These are phyloP conservation scores for Allobates femoralis DNA, from an alignment of 2,797 vertebrate species.

Conservation along the genomic window DNA sequence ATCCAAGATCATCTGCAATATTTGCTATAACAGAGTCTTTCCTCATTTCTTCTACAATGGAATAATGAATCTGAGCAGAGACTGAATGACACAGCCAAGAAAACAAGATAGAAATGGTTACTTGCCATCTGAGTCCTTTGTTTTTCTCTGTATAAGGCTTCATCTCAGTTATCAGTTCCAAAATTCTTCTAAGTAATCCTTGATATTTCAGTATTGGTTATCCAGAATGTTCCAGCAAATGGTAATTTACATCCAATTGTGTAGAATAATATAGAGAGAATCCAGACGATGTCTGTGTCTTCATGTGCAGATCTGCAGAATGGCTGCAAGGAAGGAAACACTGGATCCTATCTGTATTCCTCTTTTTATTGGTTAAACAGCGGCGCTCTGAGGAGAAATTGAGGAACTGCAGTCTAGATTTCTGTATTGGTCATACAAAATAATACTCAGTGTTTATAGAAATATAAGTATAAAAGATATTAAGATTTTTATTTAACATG, in stretches of 20 bases:
- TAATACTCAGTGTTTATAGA: neutral
- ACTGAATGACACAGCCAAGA: slow-evolving; percentile 31
- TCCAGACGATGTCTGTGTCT: slow-evolving; percentile 9
- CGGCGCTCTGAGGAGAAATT: slow-evolving; percentile 63
- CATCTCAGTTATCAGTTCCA: slow-evolving; percentile 69
- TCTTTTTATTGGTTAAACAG: slow-evolving; percentile 59
- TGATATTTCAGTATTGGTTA: slow-evolving; percentile 69
- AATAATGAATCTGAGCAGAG: slow-evolving; percentile 51
- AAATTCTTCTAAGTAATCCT: slow-evolving; percentile 81
- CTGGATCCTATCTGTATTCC: slow-evolving; percentile 19
- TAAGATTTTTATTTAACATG: neutral
- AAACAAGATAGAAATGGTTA: slow-evolving; percentile 14
- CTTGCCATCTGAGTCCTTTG: slow-evolving; percentile 41
- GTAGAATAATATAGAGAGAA: neutral
- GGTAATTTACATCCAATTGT: neutral
- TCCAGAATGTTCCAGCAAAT: neutral
- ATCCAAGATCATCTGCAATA: slow-evolving; percentile 74
- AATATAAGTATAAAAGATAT: neutral
- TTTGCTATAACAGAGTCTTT: slow-evolving; percentile 58
- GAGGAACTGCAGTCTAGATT: slow-evolving; percentile 59
- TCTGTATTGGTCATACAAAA: neutral
- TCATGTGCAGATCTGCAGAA: slow-evolving; percentile 25
- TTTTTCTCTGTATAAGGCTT: neutral
- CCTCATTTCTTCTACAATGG: slow-evolving; percentile 51
- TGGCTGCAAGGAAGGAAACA: slow-evolving; percentile 2